Evolutionary conservation across 2,888 invertebrate genomes (phyloP), one percentile per base, ranked within the genome.

Genomic region (Nephrotoma flavescens): DNA sequence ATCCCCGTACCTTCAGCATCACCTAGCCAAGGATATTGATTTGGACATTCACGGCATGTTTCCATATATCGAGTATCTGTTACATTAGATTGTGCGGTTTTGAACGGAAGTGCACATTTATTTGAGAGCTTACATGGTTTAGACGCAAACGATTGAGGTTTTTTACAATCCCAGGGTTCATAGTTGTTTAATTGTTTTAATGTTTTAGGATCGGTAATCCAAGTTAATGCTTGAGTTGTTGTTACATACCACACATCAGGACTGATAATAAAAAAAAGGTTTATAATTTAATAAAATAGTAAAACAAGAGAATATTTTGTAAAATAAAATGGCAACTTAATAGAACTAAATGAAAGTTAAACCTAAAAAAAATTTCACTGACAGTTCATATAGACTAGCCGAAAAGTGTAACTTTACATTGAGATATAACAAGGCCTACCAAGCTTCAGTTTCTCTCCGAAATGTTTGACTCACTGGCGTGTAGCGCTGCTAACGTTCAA

Each of bases 201-300:
- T 0, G 96, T 93, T 89, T 95, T 95, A 0, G 97, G 97, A 89
- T 97, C 97, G 0, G 97, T 97, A 91, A 97, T 96, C 96, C 97
- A 98, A 71, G 96, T 96, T 87, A 98, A 91, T n/a, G 96, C 95
- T 92, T 97, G 97, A 0, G 97, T 97, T 44, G 95, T 93, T 4
- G 97, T 97, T 44, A 97, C 95, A 89, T 96, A 96, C 93, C 96
- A 97, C 7, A 97, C 96, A 90, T 97, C 97, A 86, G 95, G 94
- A 88, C 97, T 97, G 92, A 57, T 92, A 92, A 88, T 87, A 88
- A 88, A 92, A 88, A 87, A 88, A 88, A 87, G 86, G 86, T 87
- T 85, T 86, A 19, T 86, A 11, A 19, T 83, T 85, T 15, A 42
- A 85, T 41, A 57, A 15, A 6, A 57, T 52, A 52, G 31, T 2